Conservation (phyloP, 2,888 invertebrate genomes). For the Coecobrya sp. region DNA sequence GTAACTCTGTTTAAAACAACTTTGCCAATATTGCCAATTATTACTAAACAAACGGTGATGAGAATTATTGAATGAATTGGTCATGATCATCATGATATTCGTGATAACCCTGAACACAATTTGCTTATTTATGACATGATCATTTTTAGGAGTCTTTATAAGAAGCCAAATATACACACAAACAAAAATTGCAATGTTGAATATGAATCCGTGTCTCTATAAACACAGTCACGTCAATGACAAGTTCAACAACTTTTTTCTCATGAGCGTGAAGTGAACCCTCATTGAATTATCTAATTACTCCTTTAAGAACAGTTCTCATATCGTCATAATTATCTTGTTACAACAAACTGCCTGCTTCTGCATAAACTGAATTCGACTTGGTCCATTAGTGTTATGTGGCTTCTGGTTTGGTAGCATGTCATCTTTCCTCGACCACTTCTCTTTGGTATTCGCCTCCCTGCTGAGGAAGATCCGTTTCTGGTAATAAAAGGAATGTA, state of each 20-base stretch:
- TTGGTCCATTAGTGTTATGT: background rate
- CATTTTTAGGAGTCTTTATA: background rate
- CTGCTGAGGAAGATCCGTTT: constrained; percentile 39
- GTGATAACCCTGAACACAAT: constrained; percentile 74
- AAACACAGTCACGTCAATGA: constrained; percentile 34
- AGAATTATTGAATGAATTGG: constrained; percentile 53
- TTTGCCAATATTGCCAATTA: background rate
- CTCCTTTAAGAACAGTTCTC: background rate
- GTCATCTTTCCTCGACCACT: background rate
- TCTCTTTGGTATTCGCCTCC: background rate
- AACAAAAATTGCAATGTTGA: background rate
- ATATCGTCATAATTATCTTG: constrained; percentile 9
- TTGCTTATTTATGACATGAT: constrained; percentile 51
- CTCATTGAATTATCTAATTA: constrained; percentile 45
- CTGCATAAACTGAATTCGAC: background rate
- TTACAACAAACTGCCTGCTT: background rate
- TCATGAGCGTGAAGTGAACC: constrained; percentile 17
- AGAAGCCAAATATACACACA: constrained; percentile 17
- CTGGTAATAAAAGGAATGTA: constrained; percentile 28
- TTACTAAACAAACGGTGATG: background rate
- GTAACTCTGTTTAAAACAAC: background rate
- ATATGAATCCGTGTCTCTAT: background rate
- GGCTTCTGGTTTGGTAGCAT: background rate
- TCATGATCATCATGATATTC: constrained; percentile 69
- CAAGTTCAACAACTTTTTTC: constrained; percentile 68